Evolutionary conservation across 2,113 vertebrate species (phyloP).

Genomic region (Genyomyrus donnyi): DNA sequence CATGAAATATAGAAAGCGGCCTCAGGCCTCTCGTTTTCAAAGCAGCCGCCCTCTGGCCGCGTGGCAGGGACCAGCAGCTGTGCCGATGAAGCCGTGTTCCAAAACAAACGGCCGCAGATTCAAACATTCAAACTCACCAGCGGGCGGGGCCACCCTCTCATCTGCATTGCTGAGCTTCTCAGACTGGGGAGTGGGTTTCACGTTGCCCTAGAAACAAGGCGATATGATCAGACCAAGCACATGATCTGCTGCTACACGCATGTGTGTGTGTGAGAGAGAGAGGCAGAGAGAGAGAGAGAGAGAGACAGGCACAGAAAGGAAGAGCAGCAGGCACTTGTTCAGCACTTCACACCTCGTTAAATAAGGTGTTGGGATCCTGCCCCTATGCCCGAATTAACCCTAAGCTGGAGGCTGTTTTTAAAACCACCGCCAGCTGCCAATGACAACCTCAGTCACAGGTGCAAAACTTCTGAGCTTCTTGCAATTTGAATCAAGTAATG

Average conservation of each 20-base stretch:
- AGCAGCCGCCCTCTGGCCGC: neutral
- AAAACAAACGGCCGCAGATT: constrained; percentile 16
- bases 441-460: neutral
- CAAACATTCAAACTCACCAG: constrained; percentile 77
- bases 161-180: constrained; percentile 56
- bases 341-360: constrained; percentile 13
- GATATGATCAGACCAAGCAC: constrained; percentile 26
- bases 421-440: neutral
- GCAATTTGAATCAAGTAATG: neutral
- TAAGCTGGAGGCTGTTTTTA: neutral
- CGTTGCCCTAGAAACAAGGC: constrained; percentile 65
- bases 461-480: neutral
- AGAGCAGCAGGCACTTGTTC: neutral
- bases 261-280: constrained; percentile 12
- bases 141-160: constrained; percentile 48
- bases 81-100: neutral
- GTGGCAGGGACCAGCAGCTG: neutral
- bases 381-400: neutral
- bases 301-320: neutral
- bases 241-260: neutral
- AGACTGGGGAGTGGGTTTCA: constrained; percentile 50
- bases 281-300: neutral
- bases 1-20: neutral
- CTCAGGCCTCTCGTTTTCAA: neutral
- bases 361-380: constrained; percentile 7